Conservation (phyloP, 2,888 invertebrate species). For the Himalopsyche anomala region DNA sequence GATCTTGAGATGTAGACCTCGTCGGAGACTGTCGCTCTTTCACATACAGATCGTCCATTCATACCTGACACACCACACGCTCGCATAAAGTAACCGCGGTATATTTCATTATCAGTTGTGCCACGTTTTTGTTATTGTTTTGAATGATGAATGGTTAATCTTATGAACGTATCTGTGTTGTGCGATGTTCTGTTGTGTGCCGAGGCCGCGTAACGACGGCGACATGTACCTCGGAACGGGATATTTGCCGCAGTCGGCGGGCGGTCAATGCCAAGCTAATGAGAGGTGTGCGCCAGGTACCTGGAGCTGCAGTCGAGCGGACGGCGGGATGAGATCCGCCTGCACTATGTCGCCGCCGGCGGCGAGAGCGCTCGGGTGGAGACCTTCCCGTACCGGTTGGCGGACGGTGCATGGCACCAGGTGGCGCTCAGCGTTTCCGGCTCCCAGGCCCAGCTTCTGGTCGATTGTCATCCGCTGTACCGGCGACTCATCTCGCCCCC, state of each 20-base stretch:
- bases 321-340: conserved; percentile 89
- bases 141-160: conserved; percentile 65
- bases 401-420: conserved; percentile 92
- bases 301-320: conserved; percentile 95
- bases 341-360: conserved; percentile 86
- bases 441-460: conserved; percentile 87
- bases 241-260: conserved; percentile 58
- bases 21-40: conserved; percentile 46
- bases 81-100: neutral
- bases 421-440: conserved; percentile 90
- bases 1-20: conserved; percentile 79
- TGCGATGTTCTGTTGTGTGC: conserved; percentile 60
- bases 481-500: conserved; percentile 87
- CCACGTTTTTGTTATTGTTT: conserved; percentile 38
- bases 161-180: conserved; percentile 72
- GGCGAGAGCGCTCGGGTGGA: conserved; percentile 84
- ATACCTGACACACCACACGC: conserved; percentile 41
- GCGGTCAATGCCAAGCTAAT: conserved; percentile 51
- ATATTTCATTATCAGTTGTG: conserved; percentile 33
- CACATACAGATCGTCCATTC: conserved; percentile 50
- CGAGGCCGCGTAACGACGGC: conserved; percentile 71
- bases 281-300: conserved; percentile 79
- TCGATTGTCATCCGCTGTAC: conserved; percentile 92
- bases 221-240: conserved; percentile 77
- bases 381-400: conserved; percentile 91